phyloP scores from a whole-genome alignment of 2,888 invertebrate genomes.

The Sepiola atlantica region DNA sequence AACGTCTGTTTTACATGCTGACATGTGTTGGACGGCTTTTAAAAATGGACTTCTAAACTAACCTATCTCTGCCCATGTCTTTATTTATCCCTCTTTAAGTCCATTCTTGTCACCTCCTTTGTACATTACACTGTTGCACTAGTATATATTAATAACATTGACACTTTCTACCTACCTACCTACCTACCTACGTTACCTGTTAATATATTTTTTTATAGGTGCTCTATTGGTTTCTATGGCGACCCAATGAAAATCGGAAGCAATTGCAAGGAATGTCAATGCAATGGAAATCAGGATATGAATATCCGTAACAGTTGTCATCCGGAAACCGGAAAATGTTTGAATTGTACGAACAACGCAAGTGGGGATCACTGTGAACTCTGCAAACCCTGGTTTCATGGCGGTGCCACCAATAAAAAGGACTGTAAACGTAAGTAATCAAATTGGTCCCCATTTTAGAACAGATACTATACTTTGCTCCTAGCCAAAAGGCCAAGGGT shows the following conservation, averaged over 20 bases:
- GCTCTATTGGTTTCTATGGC: conserved; percentile 78
- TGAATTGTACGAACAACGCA: conserved; percentile 86
- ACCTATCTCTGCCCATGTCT: too few species aligned
- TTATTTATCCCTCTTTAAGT: too few species aligned
- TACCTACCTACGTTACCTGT: too few species aligned
- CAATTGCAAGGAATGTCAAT: conserved; percentile 84
- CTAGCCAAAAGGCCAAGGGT: too few species aligned
- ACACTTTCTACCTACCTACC: too few species aligned
- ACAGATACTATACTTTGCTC: too few species aligned
- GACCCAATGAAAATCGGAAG: conserved; percentile 84
- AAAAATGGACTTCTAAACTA: too few species aligned
- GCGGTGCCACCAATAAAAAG: conserved; percentile 67
- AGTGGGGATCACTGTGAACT: conserved; percentile 84
- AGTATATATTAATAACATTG: too few species aligned
- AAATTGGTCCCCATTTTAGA: neutral
- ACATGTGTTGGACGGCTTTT: too few species aligned
- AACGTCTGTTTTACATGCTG: too few species aligned
- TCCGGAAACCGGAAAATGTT: conserved; percentile 87
- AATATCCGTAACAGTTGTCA: conserved; percentile 81
- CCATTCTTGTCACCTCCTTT: too few species aligned
- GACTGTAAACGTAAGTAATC: conserved; percentile 70
- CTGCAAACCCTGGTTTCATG: conserved; percentile 73
- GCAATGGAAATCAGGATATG: conserved; percentile 84
- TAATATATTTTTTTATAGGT: conserved; percentile 57
- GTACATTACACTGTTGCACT: too few species aligned